phyloP scores from a whole-genome alignment of 1,140 invertebrate species.

The Saccostrea cuccullata region DNA sequence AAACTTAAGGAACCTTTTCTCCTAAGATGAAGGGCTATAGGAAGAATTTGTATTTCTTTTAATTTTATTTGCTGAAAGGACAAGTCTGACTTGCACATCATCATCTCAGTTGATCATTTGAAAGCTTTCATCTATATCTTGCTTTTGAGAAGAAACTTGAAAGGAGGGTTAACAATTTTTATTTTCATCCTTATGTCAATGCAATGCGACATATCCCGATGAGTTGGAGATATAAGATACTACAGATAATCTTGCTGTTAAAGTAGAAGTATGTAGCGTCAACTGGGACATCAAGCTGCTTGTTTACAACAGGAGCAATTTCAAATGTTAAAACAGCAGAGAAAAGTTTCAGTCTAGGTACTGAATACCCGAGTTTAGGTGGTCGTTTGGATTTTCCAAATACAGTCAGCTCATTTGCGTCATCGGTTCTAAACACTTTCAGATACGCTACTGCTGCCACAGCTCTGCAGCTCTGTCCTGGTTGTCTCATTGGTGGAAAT shows the following conservation, averaged over 20 bases:
- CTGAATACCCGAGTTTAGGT: constrained; percentile 47
- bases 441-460: constrained; percentile 51
- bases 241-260: constrained; percentile 25
- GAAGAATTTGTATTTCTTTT: background rate
- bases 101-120: constrained; percentile 43
- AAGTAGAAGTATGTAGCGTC: constrained; percentile 8
- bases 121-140: background rate
- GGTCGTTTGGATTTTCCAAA: constrained; percentile 51
- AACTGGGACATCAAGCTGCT: background rate
- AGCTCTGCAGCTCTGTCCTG: constrained; percentile 61
- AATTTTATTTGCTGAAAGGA: background rate
- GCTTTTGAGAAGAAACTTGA: background rate
- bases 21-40: background rate
- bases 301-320: background rate
- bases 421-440: background rate
- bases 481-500: constrained; percentile 69
- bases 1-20: constrained; percentile 28
- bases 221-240: background rate
- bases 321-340: constrained; percentile 51
- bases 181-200: too few species aligned
- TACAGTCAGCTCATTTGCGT: background rate
- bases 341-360: constrained; percentile 52
- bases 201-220: too few species aligned
- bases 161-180: background rate
- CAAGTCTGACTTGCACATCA: constrained; percentile 25